Evolutionary conservation across 2,113 vertebrate genomes (phyloP).

Genomic region (Mormyrus iriodes): DNA sequence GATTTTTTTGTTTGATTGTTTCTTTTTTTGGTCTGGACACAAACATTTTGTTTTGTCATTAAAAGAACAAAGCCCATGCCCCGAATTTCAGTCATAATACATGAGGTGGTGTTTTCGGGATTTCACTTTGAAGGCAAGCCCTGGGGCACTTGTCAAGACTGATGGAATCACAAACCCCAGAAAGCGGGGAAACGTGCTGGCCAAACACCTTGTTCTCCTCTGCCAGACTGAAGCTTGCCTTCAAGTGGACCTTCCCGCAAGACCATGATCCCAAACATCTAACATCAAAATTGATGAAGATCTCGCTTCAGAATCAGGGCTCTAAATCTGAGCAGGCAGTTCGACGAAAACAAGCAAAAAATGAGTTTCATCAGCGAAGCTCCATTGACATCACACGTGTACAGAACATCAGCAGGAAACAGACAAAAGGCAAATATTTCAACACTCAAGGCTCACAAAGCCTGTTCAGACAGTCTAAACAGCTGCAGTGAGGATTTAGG

Average conservation of each 20-base stretch:
- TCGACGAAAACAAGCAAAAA: background rate
- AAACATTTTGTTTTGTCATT: background rate
- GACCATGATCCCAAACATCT: background rate
- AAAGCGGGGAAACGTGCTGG: background rate
- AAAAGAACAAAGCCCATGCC: background rate
- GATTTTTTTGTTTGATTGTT: background rate
- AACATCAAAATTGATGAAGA: background rate
- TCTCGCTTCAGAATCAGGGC: background rate
- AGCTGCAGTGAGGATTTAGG: background rate
- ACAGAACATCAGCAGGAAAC: background rate
- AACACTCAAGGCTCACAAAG: background rate
- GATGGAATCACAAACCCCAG: background rate
- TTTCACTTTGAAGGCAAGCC: background rate
- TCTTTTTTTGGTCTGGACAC: background rate
- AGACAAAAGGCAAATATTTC: background rate
- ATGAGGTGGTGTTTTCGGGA: background rate
- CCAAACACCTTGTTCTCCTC: background rate
- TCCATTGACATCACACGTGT: background rate
- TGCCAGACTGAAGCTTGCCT: background rate
- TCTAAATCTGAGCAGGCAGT: background rate
- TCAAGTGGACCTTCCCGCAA: slow-evolving; percentile 7
- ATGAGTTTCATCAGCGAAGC: background rate
- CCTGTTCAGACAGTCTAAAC: background rate
- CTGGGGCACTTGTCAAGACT: background rate
- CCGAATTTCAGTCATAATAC: background rate